Percentiles rank a stretch among this genome's conserved stretches.
Evolutionary conservation across 2,888 invertebrate species (phyloP).

Genomic region (Kryphioiulus occultus): DNA sequence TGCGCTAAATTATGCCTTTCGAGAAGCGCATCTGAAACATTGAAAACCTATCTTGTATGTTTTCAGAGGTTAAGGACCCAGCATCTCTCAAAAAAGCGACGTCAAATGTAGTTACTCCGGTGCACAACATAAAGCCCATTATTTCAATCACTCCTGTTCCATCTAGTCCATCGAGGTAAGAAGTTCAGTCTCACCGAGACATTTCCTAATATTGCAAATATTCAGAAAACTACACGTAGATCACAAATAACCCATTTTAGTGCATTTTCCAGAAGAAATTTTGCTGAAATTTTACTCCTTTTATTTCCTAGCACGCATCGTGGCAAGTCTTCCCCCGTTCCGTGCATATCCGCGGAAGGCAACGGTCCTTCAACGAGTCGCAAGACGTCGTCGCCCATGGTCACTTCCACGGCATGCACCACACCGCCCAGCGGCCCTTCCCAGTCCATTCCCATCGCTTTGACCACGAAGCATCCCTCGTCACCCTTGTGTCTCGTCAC

Average conservation of each 20-base stretch:
- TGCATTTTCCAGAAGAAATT: no score
- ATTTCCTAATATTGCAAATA: no score
- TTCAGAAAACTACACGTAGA: no score
- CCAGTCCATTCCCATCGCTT: background rate
- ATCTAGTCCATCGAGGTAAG: slow-evolving; percentile 51
- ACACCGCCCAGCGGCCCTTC: background rate
- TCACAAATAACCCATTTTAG: no score
- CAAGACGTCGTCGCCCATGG: background rate
- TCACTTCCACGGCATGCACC: background rate
- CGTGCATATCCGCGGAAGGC: background rate
- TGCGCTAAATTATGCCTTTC: no score
- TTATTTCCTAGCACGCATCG: background rate
- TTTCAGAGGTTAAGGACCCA: slow-evolving; percentile 44
- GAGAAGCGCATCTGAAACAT: no score
- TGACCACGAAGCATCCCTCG: background rate
- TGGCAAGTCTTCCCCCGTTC: background rate
- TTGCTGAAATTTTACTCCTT: no score
- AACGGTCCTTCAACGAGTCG: background rate
- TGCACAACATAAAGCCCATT: slow-evolving; percentile 49
- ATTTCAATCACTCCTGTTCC: slow-evolving; percentile 51
- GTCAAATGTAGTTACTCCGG: background rate
- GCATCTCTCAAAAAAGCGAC: slow-evolving; percentile 10
- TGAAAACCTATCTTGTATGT: background rate
- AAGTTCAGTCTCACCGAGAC: no score
- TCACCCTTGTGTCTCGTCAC: slow-evolving; percentile 33